Evolutionary conservation across 2,888 invertebrate species (phyloP).

Genomic region (Zeuzera pyrina): DNA sequence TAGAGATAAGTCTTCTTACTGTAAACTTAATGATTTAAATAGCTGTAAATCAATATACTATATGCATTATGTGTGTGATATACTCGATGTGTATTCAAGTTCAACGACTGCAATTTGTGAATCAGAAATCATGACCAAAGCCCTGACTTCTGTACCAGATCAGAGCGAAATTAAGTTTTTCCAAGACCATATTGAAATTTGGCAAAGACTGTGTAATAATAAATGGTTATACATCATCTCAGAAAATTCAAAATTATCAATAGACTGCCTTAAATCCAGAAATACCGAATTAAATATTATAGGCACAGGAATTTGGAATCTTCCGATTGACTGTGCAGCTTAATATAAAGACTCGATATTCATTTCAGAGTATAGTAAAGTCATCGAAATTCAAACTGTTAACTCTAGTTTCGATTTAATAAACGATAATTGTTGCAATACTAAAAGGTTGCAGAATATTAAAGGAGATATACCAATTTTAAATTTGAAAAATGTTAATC

Average conservation of each 20-base stretch:
- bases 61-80: conserved; percentile 5
- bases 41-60: conserved; percentile 6
- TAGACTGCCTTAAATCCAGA: not conserved
- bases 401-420: not conserved
- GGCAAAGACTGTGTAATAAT: conserved; percentile 7
- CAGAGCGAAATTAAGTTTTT: conserved; percentile 8
- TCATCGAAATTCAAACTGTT: not conserved
- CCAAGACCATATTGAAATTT: conserved; percentile 5
- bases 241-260: conserved; percentile 2
- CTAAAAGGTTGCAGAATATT: not conserved
- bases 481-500: not conserved
- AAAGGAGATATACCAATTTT: no score
- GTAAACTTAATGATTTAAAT: conserved; percentile 6
- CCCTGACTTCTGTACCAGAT: conserved; percentile 5
- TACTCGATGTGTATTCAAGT: conserved; percentile 4
- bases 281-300: not conserved
- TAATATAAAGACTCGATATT: not conserved
- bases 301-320: not conserved
- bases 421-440: not conserved
- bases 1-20: conserved; percentile 9
- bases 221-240: conserved; percentile 7
- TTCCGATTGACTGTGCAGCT: not conserved
- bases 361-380: not conserved
- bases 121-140: conserved; percentile 10
- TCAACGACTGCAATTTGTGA: conserved; percentile 6